These are phyloP conservation scores for Tenthredo mesomela DNA, from an alignment of 2,888 invertebrate genomes.

Conservation along the genomic window DNA sequence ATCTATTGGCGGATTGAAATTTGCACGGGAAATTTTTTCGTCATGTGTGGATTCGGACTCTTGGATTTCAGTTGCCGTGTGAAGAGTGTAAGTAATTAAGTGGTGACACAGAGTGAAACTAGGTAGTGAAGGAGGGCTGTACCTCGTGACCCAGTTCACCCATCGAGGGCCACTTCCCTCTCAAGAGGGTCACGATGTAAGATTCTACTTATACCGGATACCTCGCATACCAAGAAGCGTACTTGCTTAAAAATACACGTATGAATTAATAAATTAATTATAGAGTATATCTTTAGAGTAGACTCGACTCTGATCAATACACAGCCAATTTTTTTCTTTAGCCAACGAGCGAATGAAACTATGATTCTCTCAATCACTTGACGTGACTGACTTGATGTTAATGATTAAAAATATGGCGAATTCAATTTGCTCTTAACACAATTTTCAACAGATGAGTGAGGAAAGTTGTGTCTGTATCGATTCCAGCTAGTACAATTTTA, in stretches of 20 bases:
- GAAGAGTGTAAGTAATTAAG: slow-evolving; percentile 48
- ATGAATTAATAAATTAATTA: slow-evolving; percentile 13
- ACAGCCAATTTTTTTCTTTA: neutral
- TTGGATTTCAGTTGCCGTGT: slow-evolving; percentile 23
- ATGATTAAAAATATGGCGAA: neutral
- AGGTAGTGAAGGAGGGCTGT: slow-evolving; percentile 61
- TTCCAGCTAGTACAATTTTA: neutral
- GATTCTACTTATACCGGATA: slow-evolving; percentile 21
- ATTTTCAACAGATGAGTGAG: neutral
- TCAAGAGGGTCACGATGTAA: slow-evolving; percentile 61
- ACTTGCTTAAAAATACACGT: slow-evolving; percentile 30
- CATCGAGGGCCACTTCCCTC: slow-evolving; percentile 67
- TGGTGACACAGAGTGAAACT: slow-evolving; percentile 53
- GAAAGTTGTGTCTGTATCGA: neutral
- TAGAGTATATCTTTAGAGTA: neutral
- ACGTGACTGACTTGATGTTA: neutral
- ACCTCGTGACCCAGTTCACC: slow-evolving; percentile 67
- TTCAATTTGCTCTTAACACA: neutral
- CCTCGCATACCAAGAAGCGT: neutral
- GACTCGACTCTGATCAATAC: neutral
- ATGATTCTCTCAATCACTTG: neutral
- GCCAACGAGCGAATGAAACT: neutral
- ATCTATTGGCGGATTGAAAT: neutral
- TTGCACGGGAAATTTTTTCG: neutral
- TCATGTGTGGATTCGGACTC: neutral